phyloP scores from a whole-genome alignment of 1,140 invertebrate species.

The Rhagoletis pomonella region DNA sequence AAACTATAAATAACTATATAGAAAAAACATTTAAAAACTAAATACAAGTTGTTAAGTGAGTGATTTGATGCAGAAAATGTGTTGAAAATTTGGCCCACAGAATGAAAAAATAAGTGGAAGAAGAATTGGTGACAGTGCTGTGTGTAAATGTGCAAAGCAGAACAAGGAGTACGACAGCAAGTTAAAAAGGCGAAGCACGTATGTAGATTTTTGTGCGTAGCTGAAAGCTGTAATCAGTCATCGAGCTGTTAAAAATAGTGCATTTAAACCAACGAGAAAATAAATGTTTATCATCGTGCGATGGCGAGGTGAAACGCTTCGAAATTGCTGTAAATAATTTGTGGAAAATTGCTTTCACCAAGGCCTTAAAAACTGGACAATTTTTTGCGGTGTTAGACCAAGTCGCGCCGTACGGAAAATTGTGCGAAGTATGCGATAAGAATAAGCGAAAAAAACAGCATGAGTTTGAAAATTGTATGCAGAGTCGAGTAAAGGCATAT shows the following conservation, averaged over 20 bases:
- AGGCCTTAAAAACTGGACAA: neutral
- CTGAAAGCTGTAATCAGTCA: neutral
- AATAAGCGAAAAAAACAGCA: neutral
- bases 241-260: neutral
- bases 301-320: neutral
- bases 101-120: constrained; percentile 47
- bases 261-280: neutral
- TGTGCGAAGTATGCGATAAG: constrained; percentile 1
- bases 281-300: neutral
- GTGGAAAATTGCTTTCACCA: neutral
- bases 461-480: neutral
- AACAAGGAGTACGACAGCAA: constrained; percentile 1
- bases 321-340: neutral
- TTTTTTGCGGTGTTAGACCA: neutral
- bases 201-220: constrained; percentile 34
- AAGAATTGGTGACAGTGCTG: constrained; percentile 13
- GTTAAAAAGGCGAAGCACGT: constrained; percentile 26
- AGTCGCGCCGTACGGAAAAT: neutral
- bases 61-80: constrained; percentile 24
- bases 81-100: constrained; percentile 4
- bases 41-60: neutral
- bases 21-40: constrained; percentile 17
- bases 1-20: neutral
- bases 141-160: constrained; percentile 39
- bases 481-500: neutral